A percentile compares a stretch with the other conserved stretches of the same genome.
These are phyloP conservation scores for Vipera latastei DNA, from an alignment of 2,797 vertebrate species.

Conservation along the genomic window DNA sequence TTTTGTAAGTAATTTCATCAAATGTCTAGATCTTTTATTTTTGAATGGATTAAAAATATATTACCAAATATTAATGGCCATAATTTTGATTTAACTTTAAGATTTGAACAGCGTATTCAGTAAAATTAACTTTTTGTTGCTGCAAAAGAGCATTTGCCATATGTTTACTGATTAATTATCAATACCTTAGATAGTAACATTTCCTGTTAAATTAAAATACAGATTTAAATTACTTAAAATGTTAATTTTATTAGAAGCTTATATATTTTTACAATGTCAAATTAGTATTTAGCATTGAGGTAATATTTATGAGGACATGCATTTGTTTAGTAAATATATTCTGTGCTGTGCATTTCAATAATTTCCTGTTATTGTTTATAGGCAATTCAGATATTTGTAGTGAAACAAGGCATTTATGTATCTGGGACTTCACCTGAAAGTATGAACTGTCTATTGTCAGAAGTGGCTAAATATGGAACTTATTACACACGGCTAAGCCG, in stretches of 20 bases:
- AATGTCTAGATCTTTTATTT: background rate
- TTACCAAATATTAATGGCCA: background rate
- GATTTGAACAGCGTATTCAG: background rate
- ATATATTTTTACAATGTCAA: background rate
- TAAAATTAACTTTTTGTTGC: conserved; percentile 12
- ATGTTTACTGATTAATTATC: background rate
- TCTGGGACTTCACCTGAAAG: conserved; percentile 92
- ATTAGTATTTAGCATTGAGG: background rate
- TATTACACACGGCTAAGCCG: conserved; percentile 87
- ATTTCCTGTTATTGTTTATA: conserved; percentile 23
- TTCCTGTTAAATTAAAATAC: background rate
- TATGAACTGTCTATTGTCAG: conserved; percentile 82
- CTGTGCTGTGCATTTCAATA: background rate
- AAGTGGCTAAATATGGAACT: conserved; percentile 89
- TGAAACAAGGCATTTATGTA: conserved; percentile 85
- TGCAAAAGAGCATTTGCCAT: background rate
- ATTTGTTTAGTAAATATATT: conserved; percentile 15
- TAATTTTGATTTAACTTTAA: background rate
- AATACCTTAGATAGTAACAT: background rate
- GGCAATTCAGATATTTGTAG: conserved; percentile 81
- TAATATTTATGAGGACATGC: background rate
- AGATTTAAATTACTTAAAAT: background rate
- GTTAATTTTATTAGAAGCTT: background rate
- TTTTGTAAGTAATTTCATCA: background rate
- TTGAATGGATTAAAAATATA: background rate